These are phyloP conservation scores for Pterobdella sp. DNA, from an alignment of 2,888 invertebrate genomes.

Conservation along the genomic window DNA sequence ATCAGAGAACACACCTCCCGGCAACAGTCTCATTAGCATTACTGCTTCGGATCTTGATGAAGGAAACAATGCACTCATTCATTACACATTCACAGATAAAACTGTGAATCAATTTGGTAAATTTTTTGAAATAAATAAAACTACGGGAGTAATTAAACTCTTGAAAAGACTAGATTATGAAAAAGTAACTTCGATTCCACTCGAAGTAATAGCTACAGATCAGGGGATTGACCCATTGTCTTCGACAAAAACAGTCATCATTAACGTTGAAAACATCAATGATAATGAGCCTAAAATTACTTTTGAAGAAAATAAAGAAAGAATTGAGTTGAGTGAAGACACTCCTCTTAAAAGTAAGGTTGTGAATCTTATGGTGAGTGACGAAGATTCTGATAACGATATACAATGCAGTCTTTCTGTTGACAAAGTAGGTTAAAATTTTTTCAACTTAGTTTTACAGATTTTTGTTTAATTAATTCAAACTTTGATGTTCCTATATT, in stretches of 20 bases:
- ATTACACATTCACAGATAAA: slow-evolving; percentile 15
- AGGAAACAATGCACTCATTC: slow-evolving; percentile 10
- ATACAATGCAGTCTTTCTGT: slow-evolving; percentile 14
- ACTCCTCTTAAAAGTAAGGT: slow-evolving; percentile 8
- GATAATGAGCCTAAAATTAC: slow-evolving; percentile 18
- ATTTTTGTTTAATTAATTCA: background rate
- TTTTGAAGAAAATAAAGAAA: slow-evolving; percentile 12
- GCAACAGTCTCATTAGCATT: background rate
- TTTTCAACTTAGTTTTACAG: background rate
- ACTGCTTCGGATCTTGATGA: slow-evolving; percentile 16
- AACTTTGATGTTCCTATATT: background rate
- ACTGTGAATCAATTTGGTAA: background rate
- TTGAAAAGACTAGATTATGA: slow-evolving; percentile 18
- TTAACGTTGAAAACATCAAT: slow-evolving; percentile 23
- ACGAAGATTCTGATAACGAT: slow-evolving; percentile 18
- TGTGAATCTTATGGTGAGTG: slow-evolving; percentile 13
- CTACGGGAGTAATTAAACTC: slow-evolving; percentile 2
- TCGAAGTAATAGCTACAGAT: slow-evolving; percentile 19
- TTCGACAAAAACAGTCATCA: background rate
- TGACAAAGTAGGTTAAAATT: slow-evolving; percentile 14
- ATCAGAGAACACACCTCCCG: slow-evolving; percentile 29
- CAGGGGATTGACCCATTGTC: slow-evolving; percentile 17
- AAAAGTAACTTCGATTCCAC: background rate
- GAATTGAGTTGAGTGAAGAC: slow-evolving; percentile 31
- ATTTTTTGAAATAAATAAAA: slow-evolving; percentile 15